phyloP scores from a whole-genome alignment of 2,888 invertebrate genomes.

The Antheraea yamamai region DNA sequence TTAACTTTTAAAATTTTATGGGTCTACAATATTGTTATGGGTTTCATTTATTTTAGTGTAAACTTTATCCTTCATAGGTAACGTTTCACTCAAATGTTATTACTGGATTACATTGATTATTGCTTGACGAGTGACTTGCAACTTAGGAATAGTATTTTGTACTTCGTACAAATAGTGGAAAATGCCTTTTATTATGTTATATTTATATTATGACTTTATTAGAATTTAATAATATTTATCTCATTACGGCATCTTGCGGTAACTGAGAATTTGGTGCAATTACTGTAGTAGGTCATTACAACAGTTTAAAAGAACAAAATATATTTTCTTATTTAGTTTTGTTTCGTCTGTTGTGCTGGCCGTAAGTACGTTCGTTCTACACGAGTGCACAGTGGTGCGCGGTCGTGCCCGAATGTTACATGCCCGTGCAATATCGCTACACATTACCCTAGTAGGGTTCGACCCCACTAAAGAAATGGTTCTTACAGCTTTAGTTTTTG shows the following conservation, averaged over 20 bases:
- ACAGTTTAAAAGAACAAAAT: no score
- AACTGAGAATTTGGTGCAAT: no score
- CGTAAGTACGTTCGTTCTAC: conserved; percentile 53
- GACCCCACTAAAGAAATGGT: conserved; percentile 24
- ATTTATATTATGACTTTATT: no score
- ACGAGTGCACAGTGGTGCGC: conserved; percentile 49
- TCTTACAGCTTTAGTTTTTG: conserved; percentile 14
- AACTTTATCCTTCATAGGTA: no score
- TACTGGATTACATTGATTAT: background rate
- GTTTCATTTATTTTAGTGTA: no score
- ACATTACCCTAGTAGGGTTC: conserved; percentile 29
- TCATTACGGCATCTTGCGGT: no score
- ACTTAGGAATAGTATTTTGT: no score
- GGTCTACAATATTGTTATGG: background rate
- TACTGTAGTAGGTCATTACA: no score
- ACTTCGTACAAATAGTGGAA: no score
- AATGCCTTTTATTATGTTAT: no score
- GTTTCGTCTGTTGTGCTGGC: conserved; percentile 17
- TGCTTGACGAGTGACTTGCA: background rate
- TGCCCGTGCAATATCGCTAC: conserved; percentile 68
- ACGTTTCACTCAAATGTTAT: background rate
- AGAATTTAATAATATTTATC: no score
- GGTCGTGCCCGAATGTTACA: conserved; percentile 66
- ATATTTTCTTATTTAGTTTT: background rate
- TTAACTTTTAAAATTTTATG: background rate